These are phyloP conservation scores for Lasioglossum figueresi DNA, from an alignment of 2,888 invertebrate genomes.

Conservation along the genomic window DNA sequence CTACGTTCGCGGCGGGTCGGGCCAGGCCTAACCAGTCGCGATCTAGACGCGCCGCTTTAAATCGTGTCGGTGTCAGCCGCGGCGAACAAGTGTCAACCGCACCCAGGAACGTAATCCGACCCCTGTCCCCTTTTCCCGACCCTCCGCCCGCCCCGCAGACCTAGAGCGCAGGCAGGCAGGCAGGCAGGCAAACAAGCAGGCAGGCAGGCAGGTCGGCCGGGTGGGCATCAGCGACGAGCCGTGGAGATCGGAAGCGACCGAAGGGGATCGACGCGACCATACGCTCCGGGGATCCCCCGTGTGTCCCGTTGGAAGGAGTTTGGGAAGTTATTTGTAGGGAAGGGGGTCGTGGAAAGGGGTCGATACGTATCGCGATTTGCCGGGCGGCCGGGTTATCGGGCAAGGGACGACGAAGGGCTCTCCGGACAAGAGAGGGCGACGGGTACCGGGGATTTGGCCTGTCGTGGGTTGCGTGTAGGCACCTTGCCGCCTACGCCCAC, in stretches of 20 bases:
- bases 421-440: background rate
- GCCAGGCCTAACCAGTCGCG: conserved; percentile 12
- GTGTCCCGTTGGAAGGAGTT: conserved; percentile 60
- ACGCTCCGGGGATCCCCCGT: conserved; percentile 38
- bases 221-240: conserved; percentile 44
- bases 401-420: conserved; percentile 32
- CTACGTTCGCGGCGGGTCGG: background rate
- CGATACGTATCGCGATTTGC: conserved; percentile 81
- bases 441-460: conserved; percentile 35
- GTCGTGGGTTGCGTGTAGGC: conserved; percentile 66
- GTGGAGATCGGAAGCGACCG: conserved; percentile 28
- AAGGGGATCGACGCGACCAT: conserved; percentile 40
- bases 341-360: conserved; percentile 73
- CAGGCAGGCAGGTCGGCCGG: background rate
- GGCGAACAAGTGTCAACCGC: conserved; percentile 63
- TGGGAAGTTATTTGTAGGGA: conserved; percentile 70
- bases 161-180: background rate
- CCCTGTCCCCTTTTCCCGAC: background rate
- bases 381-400: conserved; percentile 75
- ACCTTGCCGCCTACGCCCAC: conserved; percentile 67
- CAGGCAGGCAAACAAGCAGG: too few relatives aligned
- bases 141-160: background rate
- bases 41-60: conserved; percentile 54
- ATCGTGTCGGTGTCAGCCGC: conserved; percentile 42
- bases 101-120: conserved; percentile 54